Evolutionary conservation across 1,140 invertebrate species (phyloP).

Genomic region (Orchestia grillus): DNA sequence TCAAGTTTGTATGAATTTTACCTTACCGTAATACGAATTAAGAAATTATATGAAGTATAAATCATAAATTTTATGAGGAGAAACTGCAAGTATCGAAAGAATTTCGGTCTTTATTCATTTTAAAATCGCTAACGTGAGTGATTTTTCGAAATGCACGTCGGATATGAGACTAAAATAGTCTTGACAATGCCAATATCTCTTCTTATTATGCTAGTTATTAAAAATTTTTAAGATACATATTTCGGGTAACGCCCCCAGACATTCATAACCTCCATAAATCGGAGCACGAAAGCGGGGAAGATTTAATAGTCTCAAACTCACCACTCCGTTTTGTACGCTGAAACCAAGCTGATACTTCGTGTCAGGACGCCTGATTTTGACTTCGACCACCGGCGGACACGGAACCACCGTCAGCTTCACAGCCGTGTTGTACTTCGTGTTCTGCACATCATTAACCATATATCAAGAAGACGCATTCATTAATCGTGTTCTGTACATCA

Average conservation of each 20-base stretch:
- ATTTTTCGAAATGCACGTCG: neutral
- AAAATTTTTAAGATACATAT: neutral
- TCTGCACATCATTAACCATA: slow-evolving; percentile 72
- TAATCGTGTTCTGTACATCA: too few relatives aligned
- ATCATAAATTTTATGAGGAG: neutral
- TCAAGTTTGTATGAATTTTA: neutral
- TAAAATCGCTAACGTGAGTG: neutral
- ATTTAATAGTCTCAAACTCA: slow-evolving; percentile 75
- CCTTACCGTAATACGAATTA: neutral
- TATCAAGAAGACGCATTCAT: too few relatives aligned
- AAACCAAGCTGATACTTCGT: slow-evolving; percentile 99
- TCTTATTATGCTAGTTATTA: neutral
- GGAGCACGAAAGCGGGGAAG: neutral
- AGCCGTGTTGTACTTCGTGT: slow-evolving; percentile 95
- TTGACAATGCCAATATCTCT: neutral
- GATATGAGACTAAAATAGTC: neutral
- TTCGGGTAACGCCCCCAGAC: neutral
- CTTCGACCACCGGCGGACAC: slow-evolving; percentile 99
- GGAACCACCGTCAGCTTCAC: slow-evolving; percentile 99
- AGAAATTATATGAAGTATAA: neutral
- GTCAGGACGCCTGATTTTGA: slow-evolving; percentile 98
- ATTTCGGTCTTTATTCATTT: neutral
- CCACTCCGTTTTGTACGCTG: slow-evolving; percentile 99
- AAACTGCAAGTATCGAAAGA: neutral
- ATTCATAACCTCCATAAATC: too few relatives aligned